A percentile compares a stretch with the other conserved stretches of the same genome.
Evolutionary conservation across 2,888 invertebrate species (phyloP).

Genomic region (Lasioglossum oenotherae): DNA sequence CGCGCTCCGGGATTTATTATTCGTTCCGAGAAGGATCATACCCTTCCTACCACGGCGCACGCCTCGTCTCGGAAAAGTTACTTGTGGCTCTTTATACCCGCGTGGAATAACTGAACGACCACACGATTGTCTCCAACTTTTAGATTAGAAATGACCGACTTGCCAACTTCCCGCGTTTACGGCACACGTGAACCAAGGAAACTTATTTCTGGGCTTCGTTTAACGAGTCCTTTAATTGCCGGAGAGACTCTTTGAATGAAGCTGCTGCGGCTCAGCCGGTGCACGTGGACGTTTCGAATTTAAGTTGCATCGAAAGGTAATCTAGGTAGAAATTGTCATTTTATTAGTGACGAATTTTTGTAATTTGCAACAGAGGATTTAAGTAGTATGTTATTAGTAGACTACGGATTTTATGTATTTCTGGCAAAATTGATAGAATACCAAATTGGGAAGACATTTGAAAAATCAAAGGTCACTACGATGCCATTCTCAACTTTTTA

Average conservation of each 20-base stretch:
- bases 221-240: conserved; percentile 1
- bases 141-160: neutral
- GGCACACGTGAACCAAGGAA: neutral
- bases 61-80: neutral
- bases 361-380: too few relatives aligned
- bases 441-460: too few relatives aligned
- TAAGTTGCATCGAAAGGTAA: too few relatives aligned
- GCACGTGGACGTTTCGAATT: too few relatives aligned
- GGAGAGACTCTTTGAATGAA: neutral
- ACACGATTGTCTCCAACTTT: neutral
- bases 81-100: neutral
- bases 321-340: too few relatives aligned
- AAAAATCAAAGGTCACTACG: too few relatives aligned
- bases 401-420: too few relatives aligned
- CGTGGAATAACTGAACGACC: neutral
- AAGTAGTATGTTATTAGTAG: too few relatives aligned
- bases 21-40: neutral
- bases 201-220: neutral
- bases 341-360: too few relatives aligned
- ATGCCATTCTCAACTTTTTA: too few relatives aligned
- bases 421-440: too few relatives aligned
- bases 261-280: neutral
- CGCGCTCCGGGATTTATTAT: conserved; percentile 13
- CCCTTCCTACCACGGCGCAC: neutral
- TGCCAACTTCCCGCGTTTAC: neutral